These are phyloP conservation scores for Brachionus asplanchnoidis DNA, from an alignment of 1,140 invertebrate species.

Conservation along the genomic window DNA sequence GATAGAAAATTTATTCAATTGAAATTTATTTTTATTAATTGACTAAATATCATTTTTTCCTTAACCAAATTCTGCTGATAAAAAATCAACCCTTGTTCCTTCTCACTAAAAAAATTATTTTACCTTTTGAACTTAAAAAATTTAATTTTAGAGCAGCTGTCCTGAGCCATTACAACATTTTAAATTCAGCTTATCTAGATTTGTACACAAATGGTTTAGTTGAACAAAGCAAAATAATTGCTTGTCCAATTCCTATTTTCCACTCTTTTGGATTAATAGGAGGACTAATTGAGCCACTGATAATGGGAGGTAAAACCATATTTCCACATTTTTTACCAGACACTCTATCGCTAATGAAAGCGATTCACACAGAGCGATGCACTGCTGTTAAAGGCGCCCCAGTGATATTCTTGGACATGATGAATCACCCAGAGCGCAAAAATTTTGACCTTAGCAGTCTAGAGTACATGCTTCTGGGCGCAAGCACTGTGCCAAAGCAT, in stretches of 20 bases:
- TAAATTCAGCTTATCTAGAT: conserved; percentile 12
- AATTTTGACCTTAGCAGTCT: conserved; percentile 9
- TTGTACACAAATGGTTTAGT: not conserved
- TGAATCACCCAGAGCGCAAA: not conserved
- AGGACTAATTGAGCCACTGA: not conserved
- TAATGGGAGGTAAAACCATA: conserved; percentile 57
- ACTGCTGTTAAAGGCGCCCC: conserved; percentile 29
- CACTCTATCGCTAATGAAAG: not conserved
- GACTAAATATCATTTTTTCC: no score
- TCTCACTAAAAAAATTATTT: no score
- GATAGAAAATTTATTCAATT: no score
- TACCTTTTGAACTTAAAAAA: no score
- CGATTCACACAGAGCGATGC: conserved; percentile 10
- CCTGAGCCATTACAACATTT: not conserved
- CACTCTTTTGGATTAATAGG: not conserved
- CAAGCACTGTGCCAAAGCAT: not conserved
- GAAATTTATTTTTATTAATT: no score
- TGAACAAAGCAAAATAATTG: not conserved
- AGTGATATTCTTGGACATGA: conserved; percentile 60
- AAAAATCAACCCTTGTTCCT: no score
- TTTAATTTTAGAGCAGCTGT: conserved; percentile 31
- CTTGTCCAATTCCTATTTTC: conserved; percentile 13
- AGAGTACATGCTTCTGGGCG: not conserved
- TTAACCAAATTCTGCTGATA: not conserved
- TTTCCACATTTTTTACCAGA: not conserved